Evolutionary conservation across 2,888 invertebrate species (phyloP), one percentile per base, ranked within the genome.

Genomic region (Sinohyriopsis cumingii): DNA sequence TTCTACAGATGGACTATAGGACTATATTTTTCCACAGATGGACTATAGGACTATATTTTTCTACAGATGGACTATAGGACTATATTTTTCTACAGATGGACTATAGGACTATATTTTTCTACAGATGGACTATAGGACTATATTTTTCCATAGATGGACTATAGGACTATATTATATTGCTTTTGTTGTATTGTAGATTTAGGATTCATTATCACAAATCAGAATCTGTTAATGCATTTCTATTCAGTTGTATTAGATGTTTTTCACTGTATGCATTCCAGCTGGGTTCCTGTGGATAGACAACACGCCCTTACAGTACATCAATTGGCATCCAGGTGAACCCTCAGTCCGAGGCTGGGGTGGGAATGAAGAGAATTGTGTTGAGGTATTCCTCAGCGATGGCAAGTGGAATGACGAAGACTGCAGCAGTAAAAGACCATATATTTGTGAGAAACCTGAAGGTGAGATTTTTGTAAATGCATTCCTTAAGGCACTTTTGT

Each of bases 221-320:
- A 45, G 45, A 45, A 45, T 45, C 45, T 55, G 5, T 24, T 4
- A 54, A 5, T 18, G 25, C 18, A 63, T 22, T 45, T 45, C 28
- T 63, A 6, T 24, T 20, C 33, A 9, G 3, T 25, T 5, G 20
- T 19, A 9, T 7, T 54, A 19, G 18, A 28, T 24, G 22, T 61
- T 9, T 28, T n/a, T 55, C 9, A 19, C 61, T 54, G n/a, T 33
- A 22, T 22, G 22, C 63, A 56, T 69, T 62, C 5, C 75, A 82
- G 83, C 76, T 71, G 81, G 78, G 1, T 86, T 81, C 67, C 67
- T 74, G 64, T 86, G 86, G 86, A 68, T 75, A 63, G 84, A 84
- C 69, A 73, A 74, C 20, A 68, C 80, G 20, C 77, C 81, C 9
- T 65, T 81, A 12, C 76, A 79, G 56, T 84, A 70, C 65, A 77